Evolutionary conservation across 2,888 invertebrate genomes (phyloP), one percentile per base, ranked within the genome.

Genomic region (Rhingia campestris): DNA sequence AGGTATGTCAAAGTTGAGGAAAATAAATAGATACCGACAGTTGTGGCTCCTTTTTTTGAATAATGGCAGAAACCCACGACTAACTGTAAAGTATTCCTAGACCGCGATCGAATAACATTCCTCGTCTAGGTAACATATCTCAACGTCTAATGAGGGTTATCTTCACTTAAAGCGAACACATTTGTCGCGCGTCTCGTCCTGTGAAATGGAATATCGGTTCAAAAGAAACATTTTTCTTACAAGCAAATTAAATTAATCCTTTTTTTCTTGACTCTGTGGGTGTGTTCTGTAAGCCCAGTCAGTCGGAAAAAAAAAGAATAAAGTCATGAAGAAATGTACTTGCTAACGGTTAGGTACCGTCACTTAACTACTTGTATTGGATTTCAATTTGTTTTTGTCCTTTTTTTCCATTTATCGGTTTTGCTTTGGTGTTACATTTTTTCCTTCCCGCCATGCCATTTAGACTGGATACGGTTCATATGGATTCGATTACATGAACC

Each of bases 351-450:
- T 12, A 4, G 30, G 3, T 10, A 41, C 39, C 53, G 33, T 22
- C 53, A 45, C 32, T 67, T 54, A 45, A 67, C 67, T 43, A 43
- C 53, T 67, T 54, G 54, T 43, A 67, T 67, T 43, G 43, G 12
- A 39, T 58, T 58, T 58, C 58, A 43, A 33, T 53, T 53, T 35
- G 10, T 33, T 51, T 30, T 51, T 3, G 10, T 6, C 14, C 41
- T 58, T 58, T 30, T 51, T 45, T 61, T 4, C n/a, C 5, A n/a
- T 7, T 58, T 39, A 10, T 39, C 10, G 7, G 9, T 9, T 51
- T 12, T 32, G 9, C 33, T 4, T 6, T 12, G 14, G 14, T 45
- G 9, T 35, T 32, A 12, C 9, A 54, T 43, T 67, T 7, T 43
- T 14, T 58, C 54, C 6, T 43, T 67, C 32, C 39, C 64, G n/a